phyloP scores from a whole-genome alignment of 2,797 vertebrate species.

The Catostomus latipinnis region DNA sequence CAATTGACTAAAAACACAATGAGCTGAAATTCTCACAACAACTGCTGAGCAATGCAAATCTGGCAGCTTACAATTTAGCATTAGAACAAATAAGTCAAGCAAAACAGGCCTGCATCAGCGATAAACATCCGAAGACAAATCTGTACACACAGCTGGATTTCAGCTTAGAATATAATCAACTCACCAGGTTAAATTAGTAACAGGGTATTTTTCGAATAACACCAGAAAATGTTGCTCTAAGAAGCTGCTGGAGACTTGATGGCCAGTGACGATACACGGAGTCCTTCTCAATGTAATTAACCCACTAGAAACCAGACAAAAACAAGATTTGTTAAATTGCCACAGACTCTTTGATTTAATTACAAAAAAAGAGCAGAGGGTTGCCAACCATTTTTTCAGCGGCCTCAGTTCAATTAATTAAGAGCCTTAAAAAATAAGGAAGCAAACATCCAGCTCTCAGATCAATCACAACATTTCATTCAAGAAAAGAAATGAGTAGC shows the following conservation, averaged over 20 bases:
- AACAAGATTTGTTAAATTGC: not conserved
- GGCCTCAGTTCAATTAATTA: not conserved
- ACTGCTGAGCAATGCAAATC: not conserved
- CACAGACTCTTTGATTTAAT: not conserved
- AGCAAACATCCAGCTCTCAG: not conserved
- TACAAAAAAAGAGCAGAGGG: too few species aligned
- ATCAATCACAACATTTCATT: not conserved
- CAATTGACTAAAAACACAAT: not conserved
- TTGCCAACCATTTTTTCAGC: not conserved
- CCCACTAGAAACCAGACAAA: conserved; percentile 81
- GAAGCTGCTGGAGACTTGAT: conserved; percentile 86
- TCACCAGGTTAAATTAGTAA: conserved; percentile 95
- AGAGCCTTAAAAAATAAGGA: not conserved
- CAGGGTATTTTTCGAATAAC: conserved; percentile 88
- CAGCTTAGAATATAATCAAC: not conserved
- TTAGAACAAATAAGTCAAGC: not conserved
- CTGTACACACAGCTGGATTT: not conserved
- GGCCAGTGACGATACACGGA: conserved; percentile 87
- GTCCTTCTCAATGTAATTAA: conserved; percentile 95
- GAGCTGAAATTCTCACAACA: not conserved
- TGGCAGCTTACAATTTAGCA: not conserved
- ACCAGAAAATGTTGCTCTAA: conserved; percentile 87
- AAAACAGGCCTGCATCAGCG: not conserved
- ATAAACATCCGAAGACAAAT: not conserved
- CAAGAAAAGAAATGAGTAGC: too few species aligned